Evolutionary conservation across 2,113 vertebrate species (phyloP), one percentile per base, ranked within the genome.

Genomic region (Protomyctophum bolini): DNA sequence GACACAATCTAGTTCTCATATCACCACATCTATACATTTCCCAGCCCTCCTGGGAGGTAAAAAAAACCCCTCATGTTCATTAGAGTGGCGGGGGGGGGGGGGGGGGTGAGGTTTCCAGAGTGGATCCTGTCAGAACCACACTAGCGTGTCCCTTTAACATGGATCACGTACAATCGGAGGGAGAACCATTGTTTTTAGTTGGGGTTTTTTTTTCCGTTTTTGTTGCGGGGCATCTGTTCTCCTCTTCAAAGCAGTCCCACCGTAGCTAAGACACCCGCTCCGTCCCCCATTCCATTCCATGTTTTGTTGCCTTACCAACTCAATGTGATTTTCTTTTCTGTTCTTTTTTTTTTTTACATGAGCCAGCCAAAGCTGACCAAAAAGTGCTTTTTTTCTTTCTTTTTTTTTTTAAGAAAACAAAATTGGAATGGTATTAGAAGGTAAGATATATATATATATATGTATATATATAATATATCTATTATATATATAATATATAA

Each of bases 401-500:
- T 74, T 52, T 81, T 87, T 81, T 73, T 89, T 87, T 88, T 58
- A 10, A 56, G 21, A 73, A 73, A 82, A 83, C 47, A 79, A 94
- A 90, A 94, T 75, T 94, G 95, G 96, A 97, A 97, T 94, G 95
- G 93, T 93, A 93, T 92, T 87, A 92, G 92, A 94, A 93, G 70
- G 48, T 69, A 69, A 85, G 72, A 58, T 82, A 41, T 2, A 41
- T 41, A 65, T 66, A 90, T 41, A 41, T 41, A 65, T 66, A 89
- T 41, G 4, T 41, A 65, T 66, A 90, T 41, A 41, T 41, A 65
- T 66, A 90, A 90, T 41, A 41, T 41, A 65, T 66, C 89, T 41
- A 41, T 41, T 41, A 65, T 66, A 90, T 41, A 41, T 41, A 65
- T 66, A 90, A 21, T 41, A 41, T 41, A 65, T 66, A 90, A 87